Evolutionary conservation across 2,888 invertebrate species (phyloP).

Genomic region (Polyploca ridens): DNA sequence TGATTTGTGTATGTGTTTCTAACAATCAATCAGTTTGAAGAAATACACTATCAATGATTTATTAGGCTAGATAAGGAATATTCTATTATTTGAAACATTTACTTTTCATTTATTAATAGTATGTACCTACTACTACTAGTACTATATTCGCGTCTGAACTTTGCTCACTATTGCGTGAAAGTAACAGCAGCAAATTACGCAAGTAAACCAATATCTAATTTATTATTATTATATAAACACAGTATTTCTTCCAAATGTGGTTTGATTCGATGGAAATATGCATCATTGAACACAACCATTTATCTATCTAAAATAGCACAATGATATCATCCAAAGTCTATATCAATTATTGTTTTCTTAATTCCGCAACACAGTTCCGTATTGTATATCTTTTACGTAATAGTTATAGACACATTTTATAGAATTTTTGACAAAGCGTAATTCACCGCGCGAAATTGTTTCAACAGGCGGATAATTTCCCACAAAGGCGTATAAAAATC

Average conservation of each 20-base stretch:
- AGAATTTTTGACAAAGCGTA: not conserved
- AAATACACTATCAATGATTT: no score
- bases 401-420: no score
- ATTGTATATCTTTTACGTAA: not conserved
- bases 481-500: constrained; percentile 52
- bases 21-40: no score
- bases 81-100: not conserved
- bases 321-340: constrained; percentile 12
- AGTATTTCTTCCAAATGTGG: not conserved
- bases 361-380: not conserved
- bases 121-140: not conserved
- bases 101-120: not conserved
- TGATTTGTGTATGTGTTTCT: no score
- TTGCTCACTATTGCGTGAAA: constrained; percentile 2
- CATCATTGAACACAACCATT: not conserved
- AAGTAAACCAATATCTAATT: not conserved
- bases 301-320: not conserved
- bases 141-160: not conserved
- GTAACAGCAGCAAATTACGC: not conserved
- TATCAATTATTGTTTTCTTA: not conserved
- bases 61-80: no score
- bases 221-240: not conserved
- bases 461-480: constrained; percentile 34
- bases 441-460: constrained; percentile 5
- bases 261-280: not conserved